Conservation (phyloP, 1,140 invertebrate genomes). For the Diabrotica virgifera region DNA sequence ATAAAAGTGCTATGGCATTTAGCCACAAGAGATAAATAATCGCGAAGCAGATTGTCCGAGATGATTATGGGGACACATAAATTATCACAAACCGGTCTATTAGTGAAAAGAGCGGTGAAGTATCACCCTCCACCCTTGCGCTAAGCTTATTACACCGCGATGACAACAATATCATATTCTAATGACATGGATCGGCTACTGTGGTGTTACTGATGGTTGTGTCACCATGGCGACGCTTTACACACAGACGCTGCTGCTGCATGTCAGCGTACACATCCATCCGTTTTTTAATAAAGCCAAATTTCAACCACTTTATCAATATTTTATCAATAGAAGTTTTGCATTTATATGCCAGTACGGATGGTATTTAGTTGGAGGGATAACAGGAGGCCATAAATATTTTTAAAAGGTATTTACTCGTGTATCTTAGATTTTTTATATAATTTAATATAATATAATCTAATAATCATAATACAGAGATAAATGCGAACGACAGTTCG, state of each 20-base stretch:
- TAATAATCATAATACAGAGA: too few species aligned
- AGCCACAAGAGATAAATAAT: too few species aligned
- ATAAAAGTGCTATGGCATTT: too few species aligned
- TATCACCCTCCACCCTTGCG: too few species aligned
- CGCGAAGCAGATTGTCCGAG: too few species aligned
- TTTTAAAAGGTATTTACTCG: not conserved
- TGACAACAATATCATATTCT: conserved; percentile 41
- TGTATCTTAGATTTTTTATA: not conserved
- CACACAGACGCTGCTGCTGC: conserved; percentile 22
- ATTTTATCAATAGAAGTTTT: not conserved
- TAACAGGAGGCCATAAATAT: not conserved
- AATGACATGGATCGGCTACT: conserved; percentile 36
- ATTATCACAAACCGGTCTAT: too few species aligned
- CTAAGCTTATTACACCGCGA: conserved; percentile 29
- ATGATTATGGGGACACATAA: too few species aligned
- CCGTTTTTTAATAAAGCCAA: not conserved
- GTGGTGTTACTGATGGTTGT: conserved; percentile 21
- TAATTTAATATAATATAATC: too few species aligned
- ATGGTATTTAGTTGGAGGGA: not conserved
- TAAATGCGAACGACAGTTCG: too few species aligned
- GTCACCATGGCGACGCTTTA: conserved; percentile 26
- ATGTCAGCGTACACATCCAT: not conserved
- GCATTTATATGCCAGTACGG: not conserved
- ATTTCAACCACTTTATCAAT: not conserved
- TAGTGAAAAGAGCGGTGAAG: too few species aligned